Evolutionary conservation across 1,140 invertebrate genomes (phyloP), one percentile per base, ranked within the genome.

Genomic region (Pemphigus obesinymphae): DNA sequence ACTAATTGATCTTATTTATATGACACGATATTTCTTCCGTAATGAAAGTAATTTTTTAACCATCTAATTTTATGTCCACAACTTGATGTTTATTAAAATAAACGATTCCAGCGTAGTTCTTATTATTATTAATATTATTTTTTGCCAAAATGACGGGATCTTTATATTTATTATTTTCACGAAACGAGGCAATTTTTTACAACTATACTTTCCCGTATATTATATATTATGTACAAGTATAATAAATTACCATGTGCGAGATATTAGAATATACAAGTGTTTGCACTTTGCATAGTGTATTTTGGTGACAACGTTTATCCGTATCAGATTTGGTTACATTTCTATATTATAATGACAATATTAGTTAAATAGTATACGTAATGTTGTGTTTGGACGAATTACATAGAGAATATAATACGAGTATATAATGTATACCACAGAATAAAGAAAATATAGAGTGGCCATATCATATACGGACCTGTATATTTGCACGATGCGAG

Each of bases 1-100:
- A 17, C 70, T 48, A 73, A 73, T 73, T 73, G 40, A 50, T 73
- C 23, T 73, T 31, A 48, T 73, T 73, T 73, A n/a, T 50, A 31
- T 8, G 26, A 43, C 43, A 20, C 29, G 7, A 31, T 73, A 72
- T 45, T 72, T 72, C n/a, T 72, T n/a, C n/a, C 26, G 7, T 45
- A 45, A 72, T 45, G 68, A 48, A 5, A 70, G 68, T 45, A 26
- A 45, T 72, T 72, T 11, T 26, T 66, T 20, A 72, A 23, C 40
- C 45, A 5, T 1, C 17, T 37, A 26, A 61, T 61, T 66, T 66
- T 66, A 34, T 20, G 58, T 61, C 7, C 6, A 13, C 29, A n/a
- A 1, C 31, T 3, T 29, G 17, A 6, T 61, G 31, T 34, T 34
- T 34, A 66, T 66, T 66, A 37, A 66, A 66, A n/a, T 34, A n/a